phyloP scores from a whole-genome alignment of 2,888 invertebrate species.

The Pammene aurita region DNA sequence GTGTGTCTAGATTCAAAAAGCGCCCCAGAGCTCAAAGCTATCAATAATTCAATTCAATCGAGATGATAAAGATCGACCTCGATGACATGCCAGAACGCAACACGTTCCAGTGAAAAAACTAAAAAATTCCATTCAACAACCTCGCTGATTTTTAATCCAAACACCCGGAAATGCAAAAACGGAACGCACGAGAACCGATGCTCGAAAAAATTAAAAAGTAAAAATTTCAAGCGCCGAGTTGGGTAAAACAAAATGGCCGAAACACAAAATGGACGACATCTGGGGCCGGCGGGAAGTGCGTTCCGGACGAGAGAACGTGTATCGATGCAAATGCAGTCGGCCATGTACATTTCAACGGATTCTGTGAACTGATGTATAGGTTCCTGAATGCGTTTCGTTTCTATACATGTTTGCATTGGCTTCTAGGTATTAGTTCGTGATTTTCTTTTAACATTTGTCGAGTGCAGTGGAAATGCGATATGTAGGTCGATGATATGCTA shows the following conservation, averaged over 20 bases:
- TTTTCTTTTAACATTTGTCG: slow-evolving; percentile 19
- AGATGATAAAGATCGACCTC: neutral
- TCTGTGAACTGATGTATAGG: slow-evolving; percentile 29
- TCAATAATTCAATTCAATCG: slow-evolving; percentile 2
- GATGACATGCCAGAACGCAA: neutral
- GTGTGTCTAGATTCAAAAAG: neutral
- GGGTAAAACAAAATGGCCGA: slow-evolving; percentile 49
- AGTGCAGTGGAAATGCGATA: neutral
- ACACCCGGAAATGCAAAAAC: slow-evolving; percentile 37
- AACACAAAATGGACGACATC: slow-evolving; percentile 52
- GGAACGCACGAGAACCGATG: slow-evolving; percentile 39
- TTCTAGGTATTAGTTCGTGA: neutral
- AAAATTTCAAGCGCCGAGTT: slow-evolving; percentile 47
- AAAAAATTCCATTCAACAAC: slow-evolving; percentile 5
- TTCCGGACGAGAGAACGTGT: slow-evolving; percentile 56
- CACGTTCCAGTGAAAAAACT: neutral
- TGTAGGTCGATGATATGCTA: neutral
- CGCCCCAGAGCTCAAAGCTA: neutral
- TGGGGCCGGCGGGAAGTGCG: slow-evolving; percentile 53
- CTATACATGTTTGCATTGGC: slow-evolving; percentile 16
- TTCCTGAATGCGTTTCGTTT: slow-evolving; percentile 28
- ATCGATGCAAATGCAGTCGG: slow-evolving; percentile 58
- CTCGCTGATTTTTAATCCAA: slow-evolving; percentile 31
- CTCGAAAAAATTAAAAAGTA: slow-evolving; percentile 44
- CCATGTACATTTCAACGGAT: slow-evolving; percentile 49